These are phyloP conservation scores for Scopus umbretta DNA, from an alignment of 2,113 vertebrate species.

Conservation along the genomic window DNA sequence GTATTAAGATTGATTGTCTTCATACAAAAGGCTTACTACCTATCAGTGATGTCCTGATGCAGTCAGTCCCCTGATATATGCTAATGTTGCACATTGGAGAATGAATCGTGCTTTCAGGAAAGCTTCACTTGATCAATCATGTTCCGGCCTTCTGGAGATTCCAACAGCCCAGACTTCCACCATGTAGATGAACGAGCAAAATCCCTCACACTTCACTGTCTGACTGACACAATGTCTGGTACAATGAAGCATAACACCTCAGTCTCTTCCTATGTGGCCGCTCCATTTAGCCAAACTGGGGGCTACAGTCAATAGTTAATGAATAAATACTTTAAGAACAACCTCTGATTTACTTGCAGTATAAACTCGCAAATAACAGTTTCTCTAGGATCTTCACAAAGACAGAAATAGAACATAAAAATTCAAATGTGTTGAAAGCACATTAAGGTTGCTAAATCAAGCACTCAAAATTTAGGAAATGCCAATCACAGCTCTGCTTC, in stretches of 20 bases:
- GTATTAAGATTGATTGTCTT: not conserved
- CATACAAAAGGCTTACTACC: not conserved
- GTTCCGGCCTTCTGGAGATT: not conserved
- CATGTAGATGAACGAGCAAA: not conserved
- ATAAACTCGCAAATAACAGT: not conserved
- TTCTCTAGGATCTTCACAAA: not conserved
- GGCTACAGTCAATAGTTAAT: not conserved
- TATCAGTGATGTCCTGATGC: not conserved
- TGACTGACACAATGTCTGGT: not conserved
- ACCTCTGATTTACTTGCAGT: not conserved
- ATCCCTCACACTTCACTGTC: not conserved
- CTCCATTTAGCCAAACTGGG: not conserved
- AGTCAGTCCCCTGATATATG: not conserved
- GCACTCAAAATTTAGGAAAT: slow-evolving; percentile 50
- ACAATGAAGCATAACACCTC: not conserved
- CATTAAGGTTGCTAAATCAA: slow-evolving; percentile 41
- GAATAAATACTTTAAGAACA: not conserved
- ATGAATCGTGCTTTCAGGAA: not conserved
- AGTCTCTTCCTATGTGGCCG: not conserved
- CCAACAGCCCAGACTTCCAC: not conserved
- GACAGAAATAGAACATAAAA: slow-evolving; percentile 21
- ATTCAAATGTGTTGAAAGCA: slow-evolving; percentile 11
- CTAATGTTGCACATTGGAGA: not conserved
- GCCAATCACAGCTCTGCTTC: slow-evolving; percentile 48
- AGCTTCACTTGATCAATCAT: not conserved